Evolutionary conservation across 2,888 invertebrate species (phyloP).

Genomic region (Philopedon plagiatum): DNA sequence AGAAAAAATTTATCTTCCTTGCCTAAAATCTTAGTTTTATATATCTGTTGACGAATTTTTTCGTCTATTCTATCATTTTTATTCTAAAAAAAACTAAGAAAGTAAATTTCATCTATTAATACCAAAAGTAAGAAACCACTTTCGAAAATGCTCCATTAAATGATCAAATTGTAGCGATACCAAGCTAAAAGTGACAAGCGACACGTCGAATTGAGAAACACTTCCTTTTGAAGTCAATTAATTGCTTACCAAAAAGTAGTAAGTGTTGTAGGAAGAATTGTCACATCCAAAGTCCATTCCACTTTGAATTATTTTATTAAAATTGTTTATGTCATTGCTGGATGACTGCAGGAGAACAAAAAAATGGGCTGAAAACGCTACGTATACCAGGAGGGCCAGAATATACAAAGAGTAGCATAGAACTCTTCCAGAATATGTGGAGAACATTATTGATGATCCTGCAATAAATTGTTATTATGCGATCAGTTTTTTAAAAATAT

Average conservation of each 20-base stretch:
- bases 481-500: background rate
- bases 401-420: background rate
- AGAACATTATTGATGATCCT: conserved; percentile 17
- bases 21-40: background rate
- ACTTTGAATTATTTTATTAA: conserved; percentile 16
- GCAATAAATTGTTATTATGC: background rate
- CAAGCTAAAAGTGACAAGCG: no score
- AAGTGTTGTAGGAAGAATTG: conserved; percentile 18
- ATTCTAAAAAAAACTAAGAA: conserved; percentile 22
- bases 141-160: no score
- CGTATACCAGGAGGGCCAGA: background rate
- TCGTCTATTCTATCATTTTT: conserved; percentile 23
- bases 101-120: no score
- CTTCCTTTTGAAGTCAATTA: no score
- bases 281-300: conserved; percentile 17
- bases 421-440: conserved; percentile 8
- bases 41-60: conserved; percentile 5
- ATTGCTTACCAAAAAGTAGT: conserved; percentile 31
- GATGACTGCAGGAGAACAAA: conserved; percentile 25
- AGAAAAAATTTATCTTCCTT: conserved; percentile 19
- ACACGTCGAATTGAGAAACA: no score
- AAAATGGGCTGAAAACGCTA: conserved; percentile 25
- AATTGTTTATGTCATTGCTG: conserved; percentile 7
- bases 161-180: no score
- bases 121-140: no score